These are phyloP conservation scores for Xestia c-nigrum DNA, from an alignment of 2,888 invertebrate genomes.

Conservation along the genomic window DNA sequence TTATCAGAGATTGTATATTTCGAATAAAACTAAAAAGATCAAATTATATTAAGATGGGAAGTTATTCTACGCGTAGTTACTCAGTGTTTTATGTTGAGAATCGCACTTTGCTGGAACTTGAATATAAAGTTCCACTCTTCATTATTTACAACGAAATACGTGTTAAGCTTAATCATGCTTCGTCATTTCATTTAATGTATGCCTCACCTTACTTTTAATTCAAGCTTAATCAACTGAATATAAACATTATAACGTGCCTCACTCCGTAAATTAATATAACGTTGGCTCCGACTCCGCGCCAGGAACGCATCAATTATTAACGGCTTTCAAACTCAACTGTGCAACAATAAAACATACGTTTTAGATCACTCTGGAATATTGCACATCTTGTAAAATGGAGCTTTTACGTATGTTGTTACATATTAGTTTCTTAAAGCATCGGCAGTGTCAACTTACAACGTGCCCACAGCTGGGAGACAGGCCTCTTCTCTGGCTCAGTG, in stretches of 20 bases:
- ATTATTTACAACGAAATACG: not conserved
- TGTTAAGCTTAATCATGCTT: not conserved
- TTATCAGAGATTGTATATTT: not conserved
- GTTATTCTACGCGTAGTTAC: too few relatives aligned
- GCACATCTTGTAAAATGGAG: not conserved
- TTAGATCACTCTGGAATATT: not conserved
- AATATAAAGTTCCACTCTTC: not conserved
- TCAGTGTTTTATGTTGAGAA: not conserved
- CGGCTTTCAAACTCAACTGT: not conserved
- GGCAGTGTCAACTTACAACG: not conserved
- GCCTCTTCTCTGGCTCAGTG: not conserved
- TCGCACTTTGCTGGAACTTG: not conserved
- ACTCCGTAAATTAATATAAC: not conserved
- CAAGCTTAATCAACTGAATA: not conserved
- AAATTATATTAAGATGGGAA: not conserved
- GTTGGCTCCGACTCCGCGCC: not conserved
- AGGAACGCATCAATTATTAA: not conserved
- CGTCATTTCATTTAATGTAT: slow-evolving; percentile 10
- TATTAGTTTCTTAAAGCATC: not conserved
- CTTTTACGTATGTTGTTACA: not conserved
- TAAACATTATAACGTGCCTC: not conserved
- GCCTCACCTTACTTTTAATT: not conserved
- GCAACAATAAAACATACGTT: not conserved
- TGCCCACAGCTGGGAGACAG: not conserved
- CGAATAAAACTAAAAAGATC: not conserved